A percentile compares a stretch with the other conserved stretches of the same genome.
Evolutionary conservation across 2,888 invertebrate genomes (phyloP).

Genomic region (Subacronicta megacephala): DNA sequence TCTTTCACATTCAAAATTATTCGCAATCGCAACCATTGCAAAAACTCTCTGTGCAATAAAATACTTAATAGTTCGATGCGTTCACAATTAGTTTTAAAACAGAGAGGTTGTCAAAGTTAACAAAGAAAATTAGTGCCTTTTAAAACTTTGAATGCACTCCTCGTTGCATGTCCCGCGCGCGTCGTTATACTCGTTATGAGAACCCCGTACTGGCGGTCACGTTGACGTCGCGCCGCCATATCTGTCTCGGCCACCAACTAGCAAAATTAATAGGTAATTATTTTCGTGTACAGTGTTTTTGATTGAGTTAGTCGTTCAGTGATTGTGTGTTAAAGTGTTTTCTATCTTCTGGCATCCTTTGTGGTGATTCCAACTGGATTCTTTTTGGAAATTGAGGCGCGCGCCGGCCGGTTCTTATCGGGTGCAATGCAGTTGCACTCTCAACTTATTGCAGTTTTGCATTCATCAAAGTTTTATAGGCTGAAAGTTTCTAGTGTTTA

Average conservation of each 20-base stretch:
- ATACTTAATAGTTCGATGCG: conserved; percentile 78
- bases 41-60: conserved; percentile 89
- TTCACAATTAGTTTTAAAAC: conserved; percentile 79
- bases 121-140: conserved; percentile 81
- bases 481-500: conserved; percentile 86
- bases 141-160: conserved; percentile 89
- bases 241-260: conserved; percentile 91
- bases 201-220: conserved; percentile 93
- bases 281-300: conserved; percentile 85
- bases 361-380: conserved; percentile 83
- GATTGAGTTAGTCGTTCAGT: conserved; percentile 76
- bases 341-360: conserved; percentile 70
- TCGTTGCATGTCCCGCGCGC: conserved; percentile 93
- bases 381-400: conserved; percentile 85
- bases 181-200: conserved; percentile 90
- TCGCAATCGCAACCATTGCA: conserved; percentile 89
- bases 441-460: conserved; percentile 90
- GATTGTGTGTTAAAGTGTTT: conserved; percentile 82
- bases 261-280: conserved; percentile 91
- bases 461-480: conserved; percentile 86
- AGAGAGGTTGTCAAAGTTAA: conserved; percentile 80
- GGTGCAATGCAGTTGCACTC: conserved; percentile 90
- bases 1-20: conserved; percentile 90
- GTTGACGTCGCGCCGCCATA: conserved; percentile 93
- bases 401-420: conserved; percentile 90